phyloP scores from a whole-genome alignment of 2,888 invertebrate genomes.

The Hirtodrosophila duncani region DNA sequence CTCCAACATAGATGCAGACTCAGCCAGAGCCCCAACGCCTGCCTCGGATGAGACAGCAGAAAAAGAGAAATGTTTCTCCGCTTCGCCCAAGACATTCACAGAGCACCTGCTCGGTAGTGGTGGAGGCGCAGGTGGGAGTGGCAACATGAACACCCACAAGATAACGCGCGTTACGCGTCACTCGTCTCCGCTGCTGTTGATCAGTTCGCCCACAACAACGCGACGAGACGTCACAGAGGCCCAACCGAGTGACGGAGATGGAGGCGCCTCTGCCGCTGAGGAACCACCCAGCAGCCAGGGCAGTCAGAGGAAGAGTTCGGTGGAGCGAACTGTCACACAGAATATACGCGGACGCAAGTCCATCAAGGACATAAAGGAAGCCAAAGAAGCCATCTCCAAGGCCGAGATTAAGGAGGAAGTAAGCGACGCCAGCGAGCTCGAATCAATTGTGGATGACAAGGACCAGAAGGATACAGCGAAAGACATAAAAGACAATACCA shows the following conservation, averaged over 20 bases:
- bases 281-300: constrained; percentile 9
- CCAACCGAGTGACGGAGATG: constrained; percentile 40
- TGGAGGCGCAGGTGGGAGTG: constrained; percentile 2
- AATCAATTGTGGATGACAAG: constrained; percentile 21
- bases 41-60: not conserved
- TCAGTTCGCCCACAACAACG: constrained; percentile 38
- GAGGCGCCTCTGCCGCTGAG: constrained; percentile 5
- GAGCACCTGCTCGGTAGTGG: too few relatives aligned
- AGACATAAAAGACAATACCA: constrained; percentile 40
- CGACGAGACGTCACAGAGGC: too few relatives aligned
- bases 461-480: constrained; percentile 38
- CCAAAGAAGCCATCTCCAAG: constrained; percentile 45
- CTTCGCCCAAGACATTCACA: too few relatives aligned
- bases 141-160: constrained; percentile 23
- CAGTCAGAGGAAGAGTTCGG: constrained; percentile 46
- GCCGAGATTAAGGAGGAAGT: constrained; percentile 38
- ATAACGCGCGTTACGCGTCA: constrained; percentile 62
- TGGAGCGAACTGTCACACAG: constrained; percentile 26
- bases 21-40: too few relatives aligned
- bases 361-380: constrained; percentile 62
- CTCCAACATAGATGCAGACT: too few relatives aligned
- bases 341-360: constrained; percentile 71
- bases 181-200: constrained; percentile 59
- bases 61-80: too few relatives aligned
- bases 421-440: constrained; percentile 26